phyloP scores from a whole-genome alignment of 2,797 vertebrate genomes.

The Acipenser transmontanus region DNA sequence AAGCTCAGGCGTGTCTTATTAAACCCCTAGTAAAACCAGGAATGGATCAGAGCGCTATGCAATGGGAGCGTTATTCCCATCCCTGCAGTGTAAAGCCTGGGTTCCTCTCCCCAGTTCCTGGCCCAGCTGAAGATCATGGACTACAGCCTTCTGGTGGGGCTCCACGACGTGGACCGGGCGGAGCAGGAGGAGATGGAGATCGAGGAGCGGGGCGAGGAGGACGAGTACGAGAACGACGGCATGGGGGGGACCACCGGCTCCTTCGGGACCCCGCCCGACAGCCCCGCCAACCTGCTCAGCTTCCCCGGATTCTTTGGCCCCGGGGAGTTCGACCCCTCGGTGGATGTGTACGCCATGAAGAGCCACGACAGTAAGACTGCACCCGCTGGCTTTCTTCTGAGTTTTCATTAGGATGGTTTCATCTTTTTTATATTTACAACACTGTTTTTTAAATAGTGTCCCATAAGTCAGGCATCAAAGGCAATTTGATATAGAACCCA shows the following conservation, averaged over 20 bases:
- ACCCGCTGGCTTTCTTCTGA: neutral
- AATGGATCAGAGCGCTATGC: too few species aligned
- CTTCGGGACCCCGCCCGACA: slow-evolving; percentile 84
- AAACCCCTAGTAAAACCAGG: too few species aligned
- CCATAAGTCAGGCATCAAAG: too few species aligned
- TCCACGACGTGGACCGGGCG: slow-evolving; percentile 84
- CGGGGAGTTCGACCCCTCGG: slow-evolving; percentile 83
- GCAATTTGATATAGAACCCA: too few species aligned
- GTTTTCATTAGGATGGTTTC: too few species aligned
- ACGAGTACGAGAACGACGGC: slow-evolving; percentile 78
- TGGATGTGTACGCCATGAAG: slow-evolving; percentile 91
- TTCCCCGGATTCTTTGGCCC: slow-evolving; percentile 84
- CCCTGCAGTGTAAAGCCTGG: too few species aligned
- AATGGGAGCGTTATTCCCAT: too few species aligned
- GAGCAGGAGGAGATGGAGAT: slow-evolving; percentile 93
- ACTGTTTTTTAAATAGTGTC: neutral
- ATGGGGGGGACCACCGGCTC: slow-evolving; percentile 69
- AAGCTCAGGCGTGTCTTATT: too few species aligned
- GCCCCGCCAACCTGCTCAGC: slow-evolving; percentile 83
- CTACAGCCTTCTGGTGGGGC: slow-evolving; percentile 86
- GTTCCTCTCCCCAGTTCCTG: slow-evolving; percentile 61
- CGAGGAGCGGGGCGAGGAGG: slow-evolving; percentile 75
- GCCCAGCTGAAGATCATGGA: slow-evolving; percentile 93
- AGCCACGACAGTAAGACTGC: slow-evolving; percentile 78
- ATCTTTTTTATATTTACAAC: neutral